Evolutionary conservation across 53 echinoderm and acorn worm species (phyloP).

Genomic region (Apostichopus leukothele): DNA sequence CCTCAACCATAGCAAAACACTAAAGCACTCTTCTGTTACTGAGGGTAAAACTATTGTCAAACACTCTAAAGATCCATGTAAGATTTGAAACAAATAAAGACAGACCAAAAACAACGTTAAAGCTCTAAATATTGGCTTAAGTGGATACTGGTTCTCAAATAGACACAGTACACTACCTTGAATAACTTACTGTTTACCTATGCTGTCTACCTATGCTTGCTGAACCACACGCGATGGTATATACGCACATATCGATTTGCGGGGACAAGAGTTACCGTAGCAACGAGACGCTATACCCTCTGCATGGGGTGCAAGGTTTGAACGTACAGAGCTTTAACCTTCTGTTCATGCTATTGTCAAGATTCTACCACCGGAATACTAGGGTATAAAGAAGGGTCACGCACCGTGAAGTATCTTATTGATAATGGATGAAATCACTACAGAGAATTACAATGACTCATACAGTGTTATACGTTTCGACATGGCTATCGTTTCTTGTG

Average conservation of each 20-base stretch:
- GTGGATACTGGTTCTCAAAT: no score
- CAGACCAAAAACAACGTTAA: background rate
- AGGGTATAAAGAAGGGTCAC: background rate
- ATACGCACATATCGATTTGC: conserved; percentile 1
- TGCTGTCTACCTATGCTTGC: conserved; percentile 1
- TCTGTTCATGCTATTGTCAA: no score
- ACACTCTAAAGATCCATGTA: background rate
- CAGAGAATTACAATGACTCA: no score
- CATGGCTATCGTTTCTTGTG: no score
- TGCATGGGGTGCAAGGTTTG: background rate
- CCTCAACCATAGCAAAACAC: conserved; percentile 27
- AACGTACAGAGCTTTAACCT: no score
- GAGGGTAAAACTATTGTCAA: background rate
- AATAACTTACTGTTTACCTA: background rate
- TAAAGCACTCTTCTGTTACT: background rate
- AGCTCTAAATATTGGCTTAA: no score
- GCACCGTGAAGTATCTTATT: background rate
- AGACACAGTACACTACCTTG: no score
- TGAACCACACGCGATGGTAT: background rate
- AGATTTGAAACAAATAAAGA: background rate
- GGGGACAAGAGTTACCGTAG: background rate
- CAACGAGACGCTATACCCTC: background rate
- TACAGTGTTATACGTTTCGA: no score
- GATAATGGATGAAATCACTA: no score
- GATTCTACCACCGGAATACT: no score